These are phyloP conservation scores for Coluber constrictor DNA, from an alignment of 2,797 vertebrate species.

Conservation along the genomic window DNA sequence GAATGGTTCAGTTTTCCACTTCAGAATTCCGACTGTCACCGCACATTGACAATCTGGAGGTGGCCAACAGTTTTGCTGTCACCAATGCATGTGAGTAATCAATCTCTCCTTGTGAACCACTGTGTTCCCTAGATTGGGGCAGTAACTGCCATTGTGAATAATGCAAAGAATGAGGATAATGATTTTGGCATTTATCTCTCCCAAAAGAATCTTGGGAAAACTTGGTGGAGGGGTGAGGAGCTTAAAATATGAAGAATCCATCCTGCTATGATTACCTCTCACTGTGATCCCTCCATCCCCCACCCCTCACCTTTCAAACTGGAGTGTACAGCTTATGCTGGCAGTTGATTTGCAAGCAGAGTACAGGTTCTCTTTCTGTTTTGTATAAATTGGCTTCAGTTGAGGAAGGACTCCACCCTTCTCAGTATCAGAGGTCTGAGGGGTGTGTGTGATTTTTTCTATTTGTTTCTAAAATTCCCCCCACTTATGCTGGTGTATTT, in stretches of 20 bases:
- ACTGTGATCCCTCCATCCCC: neutral
- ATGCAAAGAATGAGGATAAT: neutral
- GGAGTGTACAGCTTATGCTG: neutral
- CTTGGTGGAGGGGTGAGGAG: neutral
- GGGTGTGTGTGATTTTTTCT: neutral
- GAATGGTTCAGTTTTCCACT: slow-evolving; percentile 95
- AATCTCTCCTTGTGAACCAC: slow-evolving; percentile 44
- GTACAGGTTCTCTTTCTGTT: neutral
- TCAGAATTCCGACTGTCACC: slow-evolving; percentile 94
- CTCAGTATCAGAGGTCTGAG: neutral
- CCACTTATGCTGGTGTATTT: neutral
- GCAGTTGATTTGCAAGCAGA: slow-evolving; percentile 9
- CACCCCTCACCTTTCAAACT: neutral
- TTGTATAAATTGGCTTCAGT: slow-evolving; percentile 40
- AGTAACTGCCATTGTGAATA: slow-evolving; percentile 25
- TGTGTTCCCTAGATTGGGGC: slow-evolving; percentile 18
- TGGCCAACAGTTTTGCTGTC: slow-evolving; percentile 98
- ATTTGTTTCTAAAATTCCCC: neutral
- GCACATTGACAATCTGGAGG: slow-evolving; percentile 98
- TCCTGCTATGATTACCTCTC: neutral
- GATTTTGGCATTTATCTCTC: slow-evolving; percentile 2
- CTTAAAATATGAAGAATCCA: neutral
- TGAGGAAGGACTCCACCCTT: slow-evolving; percentile 6
- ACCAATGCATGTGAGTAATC: slow-evolving; percentile 96
- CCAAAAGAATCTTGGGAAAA: neutral